Evolutionary conservation across 1,140 invertebrate species (phyloP), one percentile per base, ranked within the genome.

Genomic region (Thalassaphorura encarpata): DNA sequence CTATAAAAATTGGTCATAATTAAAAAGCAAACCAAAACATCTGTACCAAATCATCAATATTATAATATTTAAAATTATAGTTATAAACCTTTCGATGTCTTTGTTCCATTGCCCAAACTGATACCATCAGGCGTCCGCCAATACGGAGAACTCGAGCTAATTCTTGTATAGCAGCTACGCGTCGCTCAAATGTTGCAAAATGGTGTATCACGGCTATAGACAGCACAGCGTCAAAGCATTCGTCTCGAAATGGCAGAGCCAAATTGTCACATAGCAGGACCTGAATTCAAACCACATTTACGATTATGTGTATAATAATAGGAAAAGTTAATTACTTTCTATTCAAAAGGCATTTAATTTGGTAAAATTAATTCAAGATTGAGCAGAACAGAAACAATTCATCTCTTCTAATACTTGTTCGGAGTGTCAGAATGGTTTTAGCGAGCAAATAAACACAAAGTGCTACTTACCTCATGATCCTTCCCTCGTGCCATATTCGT

Each of bases 31-130:
- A n/a, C n/a, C n/a, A n/a, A n/a, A n/a, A n/a, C n/a, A n/a, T n/a
- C n/a, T n/a, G n/a, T n/a, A n/a, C n/a, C n/a, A n/a, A n/a, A n/a
- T n/a, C n/a, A n/a, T n/a, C n/a, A n/a, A n/a, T n/a, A n/a, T n/a
- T n/a, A n/a, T n/a, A n/a, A n/a, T n/a, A n/a, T n/a, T 42, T 8
- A 19, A 4, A 15, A n/a, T n/a, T n/a, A n/a, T n/a, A n/a, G 23
- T 27, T 53, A 15, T n/a, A 62, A 64, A 84, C 82, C 74, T 86
- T 87, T 62, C 87, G 74, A 67, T 92, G 86, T 51, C 83, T 80
- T 67, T 97, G 92, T 72, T 97, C 93, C 84, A 95, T 89, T 15
- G 93, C 89, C 93, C 93, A 97, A 1, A 95, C 92, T 16, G 89
- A 92, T 57, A 97, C 88, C 58, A 97, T 82, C n/a, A 96, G 77